Conservation (phyloP, 2,797 vertebrate species). For the Danio jaintianensis region DNA sequence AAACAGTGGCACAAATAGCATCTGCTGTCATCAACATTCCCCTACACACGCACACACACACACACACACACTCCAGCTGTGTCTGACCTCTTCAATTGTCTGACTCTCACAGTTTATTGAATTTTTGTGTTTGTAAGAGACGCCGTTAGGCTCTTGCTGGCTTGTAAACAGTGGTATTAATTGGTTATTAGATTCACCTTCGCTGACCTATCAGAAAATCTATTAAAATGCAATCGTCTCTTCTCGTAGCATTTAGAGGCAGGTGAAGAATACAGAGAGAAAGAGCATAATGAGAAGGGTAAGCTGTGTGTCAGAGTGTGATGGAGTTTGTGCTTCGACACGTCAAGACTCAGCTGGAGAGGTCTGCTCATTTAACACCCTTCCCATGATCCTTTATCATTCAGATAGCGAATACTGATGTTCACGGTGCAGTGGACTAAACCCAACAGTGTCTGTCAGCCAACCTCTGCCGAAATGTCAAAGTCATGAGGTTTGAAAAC, state of each 20-base stretch:
- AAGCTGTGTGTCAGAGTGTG: neutral
- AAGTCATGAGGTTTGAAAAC: conserved; percentile 9
- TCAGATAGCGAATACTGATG: conserved; percentile 50
- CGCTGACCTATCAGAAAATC: conserved; percentile 75
- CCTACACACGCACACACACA: neutral
- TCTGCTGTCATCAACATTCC: conserved; percentile 18
- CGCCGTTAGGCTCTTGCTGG: conserved; percentile 68
- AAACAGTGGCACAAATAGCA: conserved; percentile 20
- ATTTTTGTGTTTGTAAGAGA: conserved; percentile 16
- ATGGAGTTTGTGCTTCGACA: neutral
- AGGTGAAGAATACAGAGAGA: conserved; percentile 28
- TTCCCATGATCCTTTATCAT: conserved; percentile 60
- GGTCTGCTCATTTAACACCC: conserved; percentile 17
- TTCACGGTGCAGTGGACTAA: neutral
- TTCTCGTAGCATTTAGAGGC: conserved; percentile 64
- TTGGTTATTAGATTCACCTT: conserved; percentile 72
- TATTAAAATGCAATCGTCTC: conserved; percentile 74
- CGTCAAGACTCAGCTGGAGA: neutral
- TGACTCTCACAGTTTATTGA: conserved; percentile 22
- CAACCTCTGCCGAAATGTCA: conserved; percentile 24
- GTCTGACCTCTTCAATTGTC: conserved; percentile 26
- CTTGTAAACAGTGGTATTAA: conserved; percentile 75
- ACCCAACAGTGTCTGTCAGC: neutral
- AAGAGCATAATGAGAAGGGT: conserved; percentile 2
- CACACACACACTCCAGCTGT: conserved; percentile 2